Evolutionary conservation across 2,888 invertebrate species (phyloP), one percentile per base, ranked within the genome.

Genomic region (Lepidonotus clava): DNA sequence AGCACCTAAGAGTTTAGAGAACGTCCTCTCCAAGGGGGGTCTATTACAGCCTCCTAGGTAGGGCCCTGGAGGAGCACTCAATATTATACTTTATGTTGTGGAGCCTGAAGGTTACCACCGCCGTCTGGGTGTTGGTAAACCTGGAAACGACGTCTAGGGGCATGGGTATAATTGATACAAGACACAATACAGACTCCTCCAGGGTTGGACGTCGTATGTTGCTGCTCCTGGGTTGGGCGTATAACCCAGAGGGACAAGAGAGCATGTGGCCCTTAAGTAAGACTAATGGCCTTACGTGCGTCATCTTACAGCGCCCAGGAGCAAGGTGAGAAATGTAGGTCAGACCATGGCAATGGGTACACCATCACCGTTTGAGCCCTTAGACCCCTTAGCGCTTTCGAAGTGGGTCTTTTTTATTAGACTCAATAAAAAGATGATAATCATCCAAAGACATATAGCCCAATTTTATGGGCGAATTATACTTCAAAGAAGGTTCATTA

Each of bases 211-310:
- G 51, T 32, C 41, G 46, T 51, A 24, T 46, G 80, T 28, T n/a
- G 51, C 32, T 41, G 14, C 80, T 46, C 80, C 41, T 2, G 11
- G 80, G 41, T 21, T 0, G 80, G 11, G 8, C 1, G 28, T 51
- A 41, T 80, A 80, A 80, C 80, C 80, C 32, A 28, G 80, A 41
- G 80, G 80, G 80, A 80, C 80, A 80, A 46, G 80, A 46, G 46
- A 80, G 51, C 80, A 80, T 51, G 46, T 80, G 80, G 18, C n/a
- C 24, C 28, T 28, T 80, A 80, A 51, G 46, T 51, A 80, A 80
- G 80, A 80, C 80, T 41, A 80, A 80, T 80, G 46, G 80, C 46
- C 51, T 32, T 32, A 41, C 80, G 51, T 46, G 41, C 46, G 24
- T 46, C 41, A 18, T 41, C 80, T 32, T 51, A 41, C 41, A 21